Conservation (phyloP, 2,888 invertebrate genomes). For the Tipula unca region DNA sequence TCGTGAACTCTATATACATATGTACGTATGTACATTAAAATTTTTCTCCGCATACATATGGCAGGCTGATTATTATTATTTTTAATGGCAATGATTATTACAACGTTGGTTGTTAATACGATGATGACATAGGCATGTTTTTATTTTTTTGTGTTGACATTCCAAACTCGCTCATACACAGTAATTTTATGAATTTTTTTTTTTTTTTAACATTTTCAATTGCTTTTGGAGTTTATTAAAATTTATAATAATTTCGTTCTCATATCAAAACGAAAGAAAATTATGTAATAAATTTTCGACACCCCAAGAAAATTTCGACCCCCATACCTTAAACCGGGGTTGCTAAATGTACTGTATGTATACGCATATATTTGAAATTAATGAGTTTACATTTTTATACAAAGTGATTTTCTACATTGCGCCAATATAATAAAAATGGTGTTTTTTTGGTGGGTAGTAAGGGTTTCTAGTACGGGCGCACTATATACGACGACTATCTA, state of each 20-base stretch:
- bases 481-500: background rate
- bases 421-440: background rate
- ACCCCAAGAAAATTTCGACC: background rate
- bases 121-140: background rate
- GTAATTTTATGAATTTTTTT: background rate
- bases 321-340: background rate
- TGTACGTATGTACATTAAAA: background rate
- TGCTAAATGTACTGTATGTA: background rate
- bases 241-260: background rate
- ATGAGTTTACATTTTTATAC: background rate
- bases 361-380: background rate
- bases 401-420: background rate
- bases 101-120: background rate
- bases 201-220: background rate
- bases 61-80: background rate
- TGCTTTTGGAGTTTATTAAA: slow-evolving; percentile 8
- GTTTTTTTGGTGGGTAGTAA: background rate
- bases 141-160: background rate
- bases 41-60: background rate
- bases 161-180: background rate
- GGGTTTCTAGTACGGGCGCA: background rate
- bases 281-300: background rate
- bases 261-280: background rate
- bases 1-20: background rate
- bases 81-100: background rate